Evolutionary conservation across 2,888 invertebrate species (phyloP), one percentile per base, ranked within the genome.

Genomic region (Tenthredo amoena): DNA sequence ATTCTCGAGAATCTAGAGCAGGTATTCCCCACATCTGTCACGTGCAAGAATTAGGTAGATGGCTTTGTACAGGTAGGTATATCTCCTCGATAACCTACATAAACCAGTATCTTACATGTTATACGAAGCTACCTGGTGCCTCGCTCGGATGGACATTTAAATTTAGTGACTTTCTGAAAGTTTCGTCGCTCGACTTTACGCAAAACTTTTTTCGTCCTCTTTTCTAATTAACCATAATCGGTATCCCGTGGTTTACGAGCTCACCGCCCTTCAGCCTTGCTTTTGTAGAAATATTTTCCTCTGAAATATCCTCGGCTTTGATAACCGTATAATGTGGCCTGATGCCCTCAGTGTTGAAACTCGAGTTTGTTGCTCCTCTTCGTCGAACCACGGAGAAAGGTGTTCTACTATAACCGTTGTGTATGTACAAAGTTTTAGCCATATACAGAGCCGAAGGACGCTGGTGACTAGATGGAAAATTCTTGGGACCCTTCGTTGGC

Each of bases 391-490:
- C 43, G 15, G 21, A 43, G 72, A 9, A 71, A 71, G 37, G 71
- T 34, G 34, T 71, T 37, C 71, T 18, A 71, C 71, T 18, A 71
- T 74, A n/a, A 43, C 10, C 21, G 72, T 43, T 40, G 43, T 21
- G 43, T 21, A 34, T 31, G 31, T 26, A 50, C 15, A 55, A 47
- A 77, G 76, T n/a, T 47, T 18, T 6, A 55, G 18, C 62, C 62
- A 71, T 34, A 71, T 18, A 71, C n/a, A 31, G 26, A 50, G n/a
- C 18, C 7, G 21, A 3, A 12, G 50, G 18, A 21, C 31, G 77
- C 50, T 40, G 77, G 77, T 77, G 77, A 55, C 77, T 77, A 77
- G 77, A 77, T 77, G 81, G 81, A 62, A 81, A 81, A 81, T 81
- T 81, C 77, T 77, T 77, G 77, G 77, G 55, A 34, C 77, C 77